These are phyloP conservation scores for Drosophila anomelani DNA, from an alignment of 2,888 invertebrate species.

Conservation along the genomic window DNA sequence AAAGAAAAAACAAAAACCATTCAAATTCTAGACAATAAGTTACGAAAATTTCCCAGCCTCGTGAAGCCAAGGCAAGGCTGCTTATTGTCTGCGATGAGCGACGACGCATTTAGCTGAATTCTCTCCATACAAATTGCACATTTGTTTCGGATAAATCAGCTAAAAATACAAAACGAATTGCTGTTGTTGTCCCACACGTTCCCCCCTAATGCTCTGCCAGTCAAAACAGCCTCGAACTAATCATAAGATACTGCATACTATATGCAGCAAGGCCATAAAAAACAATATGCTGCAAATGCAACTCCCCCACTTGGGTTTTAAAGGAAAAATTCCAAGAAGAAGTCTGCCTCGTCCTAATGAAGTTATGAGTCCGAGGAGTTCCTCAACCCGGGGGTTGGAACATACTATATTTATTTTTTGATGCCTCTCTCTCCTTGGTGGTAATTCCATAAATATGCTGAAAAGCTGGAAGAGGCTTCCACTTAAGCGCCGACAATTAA, in stretches of 20 bases:
- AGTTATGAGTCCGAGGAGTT: slow-evolving; percentile 42
- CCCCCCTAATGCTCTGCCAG: slow-evolving; percentile 36
- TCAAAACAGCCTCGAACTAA: slow-evolving; percentile 47
- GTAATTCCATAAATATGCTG: slow-evolving; percentile 40
- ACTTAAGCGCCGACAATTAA: slow-evolving; percentile 73
- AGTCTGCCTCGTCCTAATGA: slow-evolving; percentile 56
- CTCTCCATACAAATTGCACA: slow-evolving; percentile 61
- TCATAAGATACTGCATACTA: slow-evolving; percentile 31
- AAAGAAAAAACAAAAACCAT: slow-evolving; percentile 14
- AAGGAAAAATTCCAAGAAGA: slow-evolving; percentile 52
- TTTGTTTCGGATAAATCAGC: slow-evolving; percentile 68
- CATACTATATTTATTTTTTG: slow-evolving; percentile 44
- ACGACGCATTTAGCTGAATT: slow-evolving; percentile 5
- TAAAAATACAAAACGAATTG: slow-evolving; percentile 35
- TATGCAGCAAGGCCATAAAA: slow-evolving; percentile 42
- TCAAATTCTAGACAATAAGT: slow-evolving; percentile 20
- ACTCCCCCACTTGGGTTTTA: slow-evolving; percentile 8
- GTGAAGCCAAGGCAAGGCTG: slow-evolving; percentile 53
- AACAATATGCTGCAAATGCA: slow-evolving; percentile 42
- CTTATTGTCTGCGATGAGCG: slow-evolving; percentile 29
- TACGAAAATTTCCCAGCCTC: slow-evolving; percentile 18
- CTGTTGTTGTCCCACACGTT: slow-evolving; percentile 27
- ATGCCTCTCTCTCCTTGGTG: slow-evolving; percentile 18
- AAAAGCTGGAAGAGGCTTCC: slow-evolving; percentile 36
- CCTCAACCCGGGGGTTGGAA: slow-evolving; percentile 11